These are phyloP conservation scores for Furcifer pardalis DNA, from an alignment of 2,797 vertebrate species.

Conservation along the genomic window DNA sequence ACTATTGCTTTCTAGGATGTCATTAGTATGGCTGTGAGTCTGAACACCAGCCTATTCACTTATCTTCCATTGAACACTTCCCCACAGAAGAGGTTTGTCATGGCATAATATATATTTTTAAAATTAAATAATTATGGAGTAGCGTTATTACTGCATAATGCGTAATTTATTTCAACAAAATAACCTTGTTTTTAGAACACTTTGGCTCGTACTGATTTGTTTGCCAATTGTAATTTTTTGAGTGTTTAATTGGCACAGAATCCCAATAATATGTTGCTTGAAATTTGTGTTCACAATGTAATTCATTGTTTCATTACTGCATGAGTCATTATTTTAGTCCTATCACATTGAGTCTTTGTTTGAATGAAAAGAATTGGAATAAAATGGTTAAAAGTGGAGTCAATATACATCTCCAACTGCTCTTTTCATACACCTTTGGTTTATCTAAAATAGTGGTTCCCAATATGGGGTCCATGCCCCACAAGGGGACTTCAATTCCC, in stretches of 20 bases:
- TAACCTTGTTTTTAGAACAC: slow-evolving; percentile 22
- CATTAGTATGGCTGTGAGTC: neutral
- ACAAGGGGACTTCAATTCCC: too few relatives aligned
- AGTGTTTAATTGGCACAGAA: slow-evolving; percentile 45
- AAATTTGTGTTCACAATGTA: slow-evolving; percentile 20
- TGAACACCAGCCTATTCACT: neutral
- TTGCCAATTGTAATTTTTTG: slow-evolving; percentile 41
- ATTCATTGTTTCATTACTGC: slow-evolving; percentile 31
- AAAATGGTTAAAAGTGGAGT: slow-evolving; percentile 9
- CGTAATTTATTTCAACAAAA: slow-evolving; percentile 5
- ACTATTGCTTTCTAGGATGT: neutral
- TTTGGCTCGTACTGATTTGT: slow-evolving; percentile 5
- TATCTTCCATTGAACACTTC: neutral
- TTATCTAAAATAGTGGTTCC: too few relatives aligned
- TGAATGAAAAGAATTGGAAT: slow-evolving; percentile 10
- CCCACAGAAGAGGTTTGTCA: neutral
- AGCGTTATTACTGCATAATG: slow-evolving; percentile 23
- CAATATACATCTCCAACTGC: neutral
- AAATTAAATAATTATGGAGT: neutral
- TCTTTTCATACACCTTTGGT: neutral
- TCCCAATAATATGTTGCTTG: slow-evolving; percentile 2
- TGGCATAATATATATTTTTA: neutral
- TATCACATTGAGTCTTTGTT: slow-evolving; percentile 9
- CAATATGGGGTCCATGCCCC: too few relatives aligned
- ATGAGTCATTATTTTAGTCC: slow-evolving; percentile 30